Percentiles rank a stretch among this genome's conserved stretches.
Evolutionary conservation across 2,113 vertebrate genomes (phyloP).

Genomic region (Bungarus multicinctus): DNA sequence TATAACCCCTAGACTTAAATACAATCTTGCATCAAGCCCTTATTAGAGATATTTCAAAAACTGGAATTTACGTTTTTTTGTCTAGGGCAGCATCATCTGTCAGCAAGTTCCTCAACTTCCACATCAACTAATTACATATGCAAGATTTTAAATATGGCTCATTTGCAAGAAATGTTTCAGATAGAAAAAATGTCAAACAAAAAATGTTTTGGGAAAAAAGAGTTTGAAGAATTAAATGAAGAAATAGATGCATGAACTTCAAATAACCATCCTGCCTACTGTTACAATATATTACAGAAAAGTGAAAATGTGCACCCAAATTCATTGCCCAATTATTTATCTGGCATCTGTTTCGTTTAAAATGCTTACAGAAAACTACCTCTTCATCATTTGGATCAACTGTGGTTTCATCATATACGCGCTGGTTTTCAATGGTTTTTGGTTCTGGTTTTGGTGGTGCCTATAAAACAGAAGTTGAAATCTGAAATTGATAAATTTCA

Average conservation of each 20-base stretch:
- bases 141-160: background rate
- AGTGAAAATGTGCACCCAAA: background rate
- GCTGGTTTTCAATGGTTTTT: slow-evolving; percentile 98
- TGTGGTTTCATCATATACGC: slow-evolving; percentile 90
- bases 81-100: background rate
- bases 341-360: background rate
- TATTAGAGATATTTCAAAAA: background rate
- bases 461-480: slow-evolving; percentile 64
- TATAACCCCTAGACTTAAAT: background rate
- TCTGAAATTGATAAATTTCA: background rate
- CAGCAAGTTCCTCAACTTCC: background rate
- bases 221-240: background rate
- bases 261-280: background rate
- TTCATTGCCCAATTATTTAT: background rate
- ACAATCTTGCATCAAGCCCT: background rate
- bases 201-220: background rate
- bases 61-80: background rate
- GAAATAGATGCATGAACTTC: background rate
- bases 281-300: background rate
- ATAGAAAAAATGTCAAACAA: background rate
- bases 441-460: slow-evolving; percentile 93
- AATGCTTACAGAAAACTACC: slow-evolving; percentile 65
- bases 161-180: background rate
- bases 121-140: background rate
- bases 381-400: slow-evolving; percentile 95